Evolutionary conservation across 1,140 invertebrate species (phyloP).

Genomic region (Panulirus ornatus): DNA sequence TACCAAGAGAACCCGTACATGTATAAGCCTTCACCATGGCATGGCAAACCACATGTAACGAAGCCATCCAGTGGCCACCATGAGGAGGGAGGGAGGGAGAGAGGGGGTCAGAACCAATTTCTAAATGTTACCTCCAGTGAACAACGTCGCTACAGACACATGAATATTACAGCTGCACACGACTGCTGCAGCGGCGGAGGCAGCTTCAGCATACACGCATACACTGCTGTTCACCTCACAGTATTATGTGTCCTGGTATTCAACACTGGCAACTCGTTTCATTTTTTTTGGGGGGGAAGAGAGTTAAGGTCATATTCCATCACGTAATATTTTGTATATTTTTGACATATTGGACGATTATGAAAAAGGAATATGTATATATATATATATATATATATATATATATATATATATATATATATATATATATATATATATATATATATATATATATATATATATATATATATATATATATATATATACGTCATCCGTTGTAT

Average conservation of each 20-base stretch:
- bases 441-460: too few relatives aligned
- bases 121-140: not conserved
- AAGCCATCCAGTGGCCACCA: not conserved
- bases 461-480: too few relatives aligned
- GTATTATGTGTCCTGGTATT: constrained; percentile 14
- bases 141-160: not conserved
- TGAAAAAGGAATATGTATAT: too few relatives aligned
- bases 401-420: too few relatives aligned
- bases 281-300: not conserved
- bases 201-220: not conserved
- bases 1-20: too few relatives aligned
- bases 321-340: not conserved
- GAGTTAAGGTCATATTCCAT: not conserved
- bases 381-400: too few relatives aligned
- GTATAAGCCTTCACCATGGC: too few relatives aligned
- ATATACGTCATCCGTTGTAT: too few relatives aligned
- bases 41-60: too few relatives aligned
- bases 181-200: not conserved
- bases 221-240: not conserved
- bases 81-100: not conserved
- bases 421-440: too few relatives aligned
- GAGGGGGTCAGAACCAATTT: not conserved
- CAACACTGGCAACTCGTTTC: not conserved
- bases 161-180: constrained; percentile 2
- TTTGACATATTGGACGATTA: not conserved